Evolutionary conservation across 2,113 vertebrate species (phyloP).

Genomic region (Sinosuthora webbiana): DNA sequence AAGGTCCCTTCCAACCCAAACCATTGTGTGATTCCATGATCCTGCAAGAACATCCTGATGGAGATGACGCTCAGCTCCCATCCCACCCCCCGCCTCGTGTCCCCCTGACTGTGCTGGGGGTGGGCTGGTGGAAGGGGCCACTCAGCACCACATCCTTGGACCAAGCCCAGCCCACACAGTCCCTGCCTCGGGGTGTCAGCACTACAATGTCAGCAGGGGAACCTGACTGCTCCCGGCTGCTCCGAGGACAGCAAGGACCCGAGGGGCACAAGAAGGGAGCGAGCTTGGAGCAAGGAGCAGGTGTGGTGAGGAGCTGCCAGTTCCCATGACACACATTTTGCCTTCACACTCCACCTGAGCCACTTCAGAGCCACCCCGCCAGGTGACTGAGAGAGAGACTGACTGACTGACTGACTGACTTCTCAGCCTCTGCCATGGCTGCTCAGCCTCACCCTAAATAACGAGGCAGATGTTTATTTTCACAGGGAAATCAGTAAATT

Average conservation of each 20-base stretch:
- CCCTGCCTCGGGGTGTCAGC: background rate
- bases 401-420: background rate
- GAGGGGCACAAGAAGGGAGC: background rate
- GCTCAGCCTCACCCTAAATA: background rate
- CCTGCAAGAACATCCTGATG: background rate
- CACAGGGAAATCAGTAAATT: background rate
- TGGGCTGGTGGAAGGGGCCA: background rate
- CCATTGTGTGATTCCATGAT: background rate
- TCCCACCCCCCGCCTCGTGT: background rate
- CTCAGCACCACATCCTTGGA: background rate
- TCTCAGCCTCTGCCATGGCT: background rate
- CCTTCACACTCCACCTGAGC: background rate
- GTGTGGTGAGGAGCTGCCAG: background rate
- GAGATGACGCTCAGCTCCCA: background rate
- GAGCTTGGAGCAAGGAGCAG: background rate
- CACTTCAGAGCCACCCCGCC: background rate
- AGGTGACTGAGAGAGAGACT: background rate
- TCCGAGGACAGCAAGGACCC: accelerated
- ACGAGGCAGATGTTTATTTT: background rate
- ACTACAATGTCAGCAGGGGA: accelerated
- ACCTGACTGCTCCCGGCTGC: background rate
- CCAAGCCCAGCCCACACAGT: background rate
- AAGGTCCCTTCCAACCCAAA: background rate
- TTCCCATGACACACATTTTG: background rate
- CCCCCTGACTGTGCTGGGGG: accelerated